A percentile compares a stretch with the other conserved stretches of the same genome.
Conservation (phyloP, 1,140 invertebrate species). For the Bilobella aurantiaca region DNA sequence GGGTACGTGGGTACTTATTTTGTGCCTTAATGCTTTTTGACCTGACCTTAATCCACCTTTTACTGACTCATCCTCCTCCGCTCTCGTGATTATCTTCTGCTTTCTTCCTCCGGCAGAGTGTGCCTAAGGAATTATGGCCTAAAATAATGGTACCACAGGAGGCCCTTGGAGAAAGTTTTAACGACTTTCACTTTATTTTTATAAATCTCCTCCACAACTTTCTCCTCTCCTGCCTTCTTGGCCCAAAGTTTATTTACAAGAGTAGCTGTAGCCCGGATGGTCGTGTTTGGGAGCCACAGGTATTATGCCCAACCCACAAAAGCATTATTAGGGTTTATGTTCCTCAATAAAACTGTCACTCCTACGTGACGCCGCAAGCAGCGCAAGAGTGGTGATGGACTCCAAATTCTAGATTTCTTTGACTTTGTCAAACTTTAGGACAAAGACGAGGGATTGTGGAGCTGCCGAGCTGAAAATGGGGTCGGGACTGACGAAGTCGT, state of each 20-base stretch:
- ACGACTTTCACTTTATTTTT: constrained; percentile 6
- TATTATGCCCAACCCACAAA: not conserved
- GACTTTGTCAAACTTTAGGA: constrained; percentile 27
- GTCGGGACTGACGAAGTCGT: constrained; percentile 41
- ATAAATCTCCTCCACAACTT: not conserved
- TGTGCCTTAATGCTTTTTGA: not conserved
- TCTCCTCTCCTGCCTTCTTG: not conserved
- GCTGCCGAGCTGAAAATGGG: constrained; percentile 40
- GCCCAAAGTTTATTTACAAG: not conserved
- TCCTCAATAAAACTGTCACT: not conserved
- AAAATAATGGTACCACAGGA: not conserved
- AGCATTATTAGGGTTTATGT: not conserved
- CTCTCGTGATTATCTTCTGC: not conserved
- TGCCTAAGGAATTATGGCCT: not conserved
- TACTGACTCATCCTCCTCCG: not conserved
- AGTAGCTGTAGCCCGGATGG: not conserved
- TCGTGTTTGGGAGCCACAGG: not conserved
- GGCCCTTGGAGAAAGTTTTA: not conserved
- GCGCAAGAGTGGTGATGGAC: not conserved
- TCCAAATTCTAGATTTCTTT: not conserved
- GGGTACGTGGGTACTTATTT: not conserved
- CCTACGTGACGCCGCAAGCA: not conserved
- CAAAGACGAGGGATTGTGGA: constrained; percentile 42
- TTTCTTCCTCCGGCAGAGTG: too few relatives aligned
- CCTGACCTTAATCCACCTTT: not conserved